These are phyloP conservation scores for Cryptocephalus primarius DNA, from an alignment of 2,888 invertebrate species.

Conservation along the genomic window DNA sequence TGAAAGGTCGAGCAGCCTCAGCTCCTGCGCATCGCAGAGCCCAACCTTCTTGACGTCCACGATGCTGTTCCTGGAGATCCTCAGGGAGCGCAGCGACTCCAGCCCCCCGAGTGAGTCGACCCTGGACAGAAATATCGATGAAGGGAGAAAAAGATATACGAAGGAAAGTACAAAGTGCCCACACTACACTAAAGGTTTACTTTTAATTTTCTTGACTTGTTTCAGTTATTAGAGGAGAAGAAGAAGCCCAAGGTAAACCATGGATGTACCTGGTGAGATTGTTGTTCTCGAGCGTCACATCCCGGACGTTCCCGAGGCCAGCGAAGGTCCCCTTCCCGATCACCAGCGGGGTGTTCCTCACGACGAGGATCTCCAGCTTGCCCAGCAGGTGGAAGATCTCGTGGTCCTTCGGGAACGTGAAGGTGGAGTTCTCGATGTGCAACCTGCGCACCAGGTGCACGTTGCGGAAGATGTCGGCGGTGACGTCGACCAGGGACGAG, in stretches of 20 bases:
- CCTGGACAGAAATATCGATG: no score
- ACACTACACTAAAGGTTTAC: slow-evolving; percentile 19
- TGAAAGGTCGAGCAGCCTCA: slow-evolving; percentile 16
- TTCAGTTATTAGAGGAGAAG: slow-evolving; percentile 17
- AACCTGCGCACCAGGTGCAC: slow-evolving; percentile 25
- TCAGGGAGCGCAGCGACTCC: no score
- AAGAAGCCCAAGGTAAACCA: slow-evolving; percentile 11
- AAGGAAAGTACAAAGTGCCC: no score
- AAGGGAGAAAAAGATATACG: no score
- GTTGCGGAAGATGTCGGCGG: slow-evolving; percentile 21
- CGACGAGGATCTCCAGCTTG: slow-evolving; percentile 16
- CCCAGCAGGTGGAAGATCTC: slow-evolving; percentile 15
- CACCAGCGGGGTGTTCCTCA: slow-evolving; percentile 17
- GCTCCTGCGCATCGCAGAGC: slow-evolving; percentile 17
- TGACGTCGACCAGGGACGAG: slow-evolving; percentile 21
- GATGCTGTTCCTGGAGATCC: no score
- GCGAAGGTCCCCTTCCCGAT: slow-evolving; percentile 12
- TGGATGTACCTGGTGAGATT: slow-evolving; percentile 15
- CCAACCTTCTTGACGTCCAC: no score
- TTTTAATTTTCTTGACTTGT: slow-evolving; percentile 13
- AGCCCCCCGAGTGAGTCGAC: no score
- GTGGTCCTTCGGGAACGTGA: slow-evolving; percentile 13
- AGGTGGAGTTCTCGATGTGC: slow-evolving; percentile 19
- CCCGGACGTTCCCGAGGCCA: slow-evolving; percentile 16
- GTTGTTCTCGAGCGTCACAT: slow-evolving; percentile 20